These are phyloP conservation scores for Mesitornis unicolor DNA, from an alignment of 2,113 vertebrate species.

Conservation along the genomic window DNA sequence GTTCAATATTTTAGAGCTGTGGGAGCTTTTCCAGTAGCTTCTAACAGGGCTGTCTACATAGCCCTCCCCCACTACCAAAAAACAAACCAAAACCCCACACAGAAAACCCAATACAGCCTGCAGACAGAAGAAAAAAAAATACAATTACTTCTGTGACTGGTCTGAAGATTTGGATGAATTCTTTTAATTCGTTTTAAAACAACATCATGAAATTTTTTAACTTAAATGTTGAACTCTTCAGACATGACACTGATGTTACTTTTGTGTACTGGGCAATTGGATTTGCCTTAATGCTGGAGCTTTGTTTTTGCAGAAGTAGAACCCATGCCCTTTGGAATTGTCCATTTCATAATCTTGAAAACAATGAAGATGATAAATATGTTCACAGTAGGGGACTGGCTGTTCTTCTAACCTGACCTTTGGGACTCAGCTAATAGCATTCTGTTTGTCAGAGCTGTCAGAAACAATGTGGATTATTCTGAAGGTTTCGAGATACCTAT, in stretches of 20 bases:
- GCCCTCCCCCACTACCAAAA: too few species aligned
- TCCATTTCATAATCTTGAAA: not conserved
- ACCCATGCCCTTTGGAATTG: not conserved
- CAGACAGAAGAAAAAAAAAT: not conserved
- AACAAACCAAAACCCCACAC: too few species aligned
- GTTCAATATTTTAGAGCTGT: too few species aligned
- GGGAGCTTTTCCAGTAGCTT: too few species aligned
- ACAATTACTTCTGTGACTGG: not conserved
- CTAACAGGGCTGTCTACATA: too few species aligned
- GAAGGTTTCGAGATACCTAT: not conserved
- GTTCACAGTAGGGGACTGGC: not conserved
- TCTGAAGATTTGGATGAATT: not conserved
- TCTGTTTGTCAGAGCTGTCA: constrained; percentile 1
- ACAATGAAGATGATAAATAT: not conserved
- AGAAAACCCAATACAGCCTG: too few species aligned
- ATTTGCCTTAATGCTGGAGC: not conserved
- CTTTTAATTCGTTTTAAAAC: not conserved
- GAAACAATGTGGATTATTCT: not conserved
- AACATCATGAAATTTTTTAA: not conserved
- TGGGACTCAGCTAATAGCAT: not conserved
- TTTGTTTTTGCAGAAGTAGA: not conserved
- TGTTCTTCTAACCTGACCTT: not conserved
- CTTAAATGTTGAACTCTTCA: not conserved
- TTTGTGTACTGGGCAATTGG: not conserved
- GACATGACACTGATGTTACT: not conserved